phyloP scores from a whole-genome alignment of 2,888 invertebrate genomes.

The Melipona beecheii region DNA sequence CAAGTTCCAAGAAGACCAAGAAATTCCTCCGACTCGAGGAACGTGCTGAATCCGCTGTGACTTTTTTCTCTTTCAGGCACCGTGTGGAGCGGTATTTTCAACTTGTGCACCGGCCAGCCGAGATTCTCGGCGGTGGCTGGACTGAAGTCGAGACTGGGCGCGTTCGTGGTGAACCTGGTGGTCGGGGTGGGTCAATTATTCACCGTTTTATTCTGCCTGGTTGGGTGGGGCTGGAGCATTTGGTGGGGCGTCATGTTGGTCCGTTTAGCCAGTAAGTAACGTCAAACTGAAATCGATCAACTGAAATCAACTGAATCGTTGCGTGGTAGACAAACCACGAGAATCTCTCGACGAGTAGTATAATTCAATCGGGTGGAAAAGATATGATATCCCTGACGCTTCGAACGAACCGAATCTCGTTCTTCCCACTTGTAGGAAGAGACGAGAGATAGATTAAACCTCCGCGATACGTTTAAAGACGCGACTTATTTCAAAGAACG shows the following conservation, averaged over 20 bases:
- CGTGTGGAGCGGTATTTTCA: conserved; percentile 94
- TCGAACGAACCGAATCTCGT: background rate
- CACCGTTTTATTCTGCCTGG: conserved; percentile 96
- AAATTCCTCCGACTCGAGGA: no score
- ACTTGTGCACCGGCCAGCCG: conserved; percentile 94
- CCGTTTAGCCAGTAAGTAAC: conserved; percentile 92
- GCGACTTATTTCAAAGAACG: background rate
- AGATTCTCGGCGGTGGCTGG: conserved; percentile 93
- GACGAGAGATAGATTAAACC: background rate
- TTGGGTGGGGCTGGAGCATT: conserved; percentile 99
- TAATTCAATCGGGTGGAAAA: conserved; percentile 3
- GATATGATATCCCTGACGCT: background rate
- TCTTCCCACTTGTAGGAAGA: background rate
- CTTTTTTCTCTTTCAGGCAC: conserved; percentile 88
- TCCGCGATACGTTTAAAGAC: background rate
- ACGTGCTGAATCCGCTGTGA: background rate
- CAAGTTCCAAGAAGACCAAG: no score
- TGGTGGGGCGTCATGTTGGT: conserved; percentile 99
- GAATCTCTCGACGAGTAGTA: background rate
- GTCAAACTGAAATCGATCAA: conserved; percentile 22
- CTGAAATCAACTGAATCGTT: background rate
- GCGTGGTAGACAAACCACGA: background rate
- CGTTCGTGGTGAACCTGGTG: conserved; percentile 93
- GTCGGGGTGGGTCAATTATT: conserved; percentile 96
- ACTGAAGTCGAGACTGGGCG: conserved; percentile 90